Evolutionary conservation across 2,888 invertebrate species (phyloP), one percentile per base, ranked within the genome.

Genomic region (Metacarcinus magister): DNA sequence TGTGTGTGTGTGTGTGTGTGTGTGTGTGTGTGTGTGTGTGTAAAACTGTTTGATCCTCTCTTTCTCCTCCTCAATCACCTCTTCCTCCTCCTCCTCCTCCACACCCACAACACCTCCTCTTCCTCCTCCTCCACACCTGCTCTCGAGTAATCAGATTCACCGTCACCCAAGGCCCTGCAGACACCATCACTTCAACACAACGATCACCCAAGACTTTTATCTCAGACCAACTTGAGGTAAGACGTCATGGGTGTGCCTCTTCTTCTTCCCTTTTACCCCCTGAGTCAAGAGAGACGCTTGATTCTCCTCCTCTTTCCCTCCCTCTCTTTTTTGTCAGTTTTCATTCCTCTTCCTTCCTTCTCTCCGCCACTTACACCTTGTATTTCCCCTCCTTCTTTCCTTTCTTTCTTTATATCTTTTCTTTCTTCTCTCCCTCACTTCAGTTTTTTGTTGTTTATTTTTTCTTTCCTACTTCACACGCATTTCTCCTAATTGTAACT

Each of bases 121-220:
- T 82, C 32, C 82, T 82, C 28, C 82, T 82, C 32, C 82, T 32
- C 13, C 28, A 32, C 82, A 32, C 82, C 82, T 82, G 82, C 10
- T 28, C 82, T 28, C 82, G 7, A 32, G 82, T 82, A 82, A 82
- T 82, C 82, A 82, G 82, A 82, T 82, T 82, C 82, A 82, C 32
- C 16, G 82, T 82, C 82, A 82, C 82, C 28, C 10, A 8, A 82
- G 82, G 82, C 82, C 32, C 82, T 10, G 0, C 28, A 32, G 32
- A 19, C 82, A 32, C 82, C 82, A 82, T 82, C 82, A 82, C 13
- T 82, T 82, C 82, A 82, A 28, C 82, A 82, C 82, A 82, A 82
- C 82, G 82, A 82, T 82, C 82, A 82, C 82, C 82, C 82, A 82
- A 82, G 82, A 82, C 82, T 82, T 82, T 82, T 82, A 82, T 82